Percentiles rank a stretch among this genome's conserved stretches.
Conservation (phyloP, 2,113 vertebrate genomes). For the Bolborhynchus lineola region DNA sequence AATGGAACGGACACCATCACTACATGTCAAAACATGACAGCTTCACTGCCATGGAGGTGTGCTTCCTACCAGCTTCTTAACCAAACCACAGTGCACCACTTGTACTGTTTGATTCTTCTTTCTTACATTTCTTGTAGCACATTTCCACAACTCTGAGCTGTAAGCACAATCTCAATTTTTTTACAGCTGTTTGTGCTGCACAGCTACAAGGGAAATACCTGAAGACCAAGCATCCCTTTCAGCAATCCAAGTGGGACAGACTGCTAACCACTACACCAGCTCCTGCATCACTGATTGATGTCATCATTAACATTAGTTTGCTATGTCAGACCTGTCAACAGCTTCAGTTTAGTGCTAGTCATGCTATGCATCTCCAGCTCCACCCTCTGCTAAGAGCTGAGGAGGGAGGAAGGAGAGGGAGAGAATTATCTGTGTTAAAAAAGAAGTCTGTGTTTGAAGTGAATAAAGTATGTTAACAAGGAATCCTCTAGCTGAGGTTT, state of each 20-base stretch:
- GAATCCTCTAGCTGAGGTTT: slow-evolving; percentile 22
- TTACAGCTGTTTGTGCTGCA: not conserved
- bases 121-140: not conserved
- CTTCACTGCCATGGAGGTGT: not conserved
- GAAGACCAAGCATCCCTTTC: not conserved
- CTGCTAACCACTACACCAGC: not conserved
- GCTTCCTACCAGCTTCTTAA: not conserved
- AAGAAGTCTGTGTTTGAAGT: not conserved
- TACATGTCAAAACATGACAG: not conserved
- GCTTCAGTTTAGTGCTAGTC: not conserved
- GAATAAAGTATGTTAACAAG: slow-evolving; percentile 11
- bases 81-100: fast-evolving
- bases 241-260: not conserved
- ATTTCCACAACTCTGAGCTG: not conserved
- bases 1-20: fast-evolving
- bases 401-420: not conserved
- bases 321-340: not conserved
- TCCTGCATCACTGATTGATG: not conserved
- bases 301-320: not conserved
- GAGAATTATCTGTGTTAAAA: not conserved
- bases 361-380: not conserved
- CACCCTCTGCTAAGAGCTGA: not conserved
- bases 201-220: not conserved
- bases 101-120: not conserved
- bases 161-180: not conserved